Conservation (phyloP, 2,888 invertebrate genomes). For the Tinea trinotella region DNA sequence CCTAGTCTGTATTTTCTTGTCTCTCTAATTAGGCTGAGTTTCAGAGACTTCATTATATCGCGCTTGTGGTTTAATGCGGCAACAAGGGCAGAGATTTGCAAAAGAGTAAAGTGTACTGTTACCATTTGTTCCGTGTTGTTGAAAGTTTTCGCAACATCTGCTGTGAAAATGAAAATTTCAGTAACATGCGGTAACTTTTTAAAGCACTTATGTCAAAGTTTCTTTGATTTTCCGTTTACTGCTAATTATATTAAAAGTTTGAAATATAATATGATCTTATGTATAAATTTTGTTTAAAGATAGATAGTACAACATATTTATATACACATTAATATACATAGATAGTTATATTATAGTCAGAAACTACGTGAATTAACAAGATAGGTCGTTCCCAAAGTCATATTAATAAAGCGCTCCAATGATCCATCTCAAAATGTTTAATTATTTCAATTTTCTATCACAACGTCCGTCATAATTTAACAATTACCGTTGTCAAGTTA, state of each 20-base stretch:
- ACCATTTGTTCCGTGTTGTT: conserved; percentile 17
- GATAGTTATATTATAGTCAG: too few species aligned
- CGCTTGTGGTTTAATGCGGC: conserved; percentile 37
- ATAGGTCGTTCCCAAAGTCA: too few species aligned
- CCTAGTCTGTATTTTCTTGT: conserved; percentile 19
- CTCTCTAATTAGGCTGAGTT: conserved; percentile 54
- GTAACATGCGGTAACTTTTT: conserved; percentile 12
- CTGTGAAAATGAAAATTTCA: conserved; percentile 16
- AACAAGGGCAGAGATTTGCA: conserved; percentile 12
- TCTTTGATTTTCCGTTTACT: conserved; percentile 2
- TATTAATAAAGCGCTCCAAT: background rate
- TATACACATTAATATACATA: too few species aligned
- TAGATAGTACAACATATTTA: too few species aligned
- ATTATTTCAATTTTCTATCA: background rate
- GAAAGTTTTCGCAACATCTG: conserved; percentile 20
- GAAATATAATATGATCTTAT: too few species aligned
- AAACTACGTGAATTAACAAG: too few species aligned
- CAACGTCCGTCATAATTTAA: conserved; percentile 4
- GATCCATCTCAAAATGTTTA: background rate
- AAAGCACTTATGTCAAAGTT: conserved; percentile 10
- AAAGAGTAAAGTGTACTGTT: conserved; percentile 1
- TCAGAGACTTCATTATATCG: conserved; percentile 50
- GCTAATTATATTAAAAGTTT: conserved; percentile 1
- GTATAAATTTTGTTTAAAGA: too few species aligned
- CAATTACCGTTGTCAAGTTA: conserved; percentile 23